Evolutionary conservation across 2,888 invertebrate genomes (phyloP).

Genomic region (Rotaria magnacalcarata): DNA sequence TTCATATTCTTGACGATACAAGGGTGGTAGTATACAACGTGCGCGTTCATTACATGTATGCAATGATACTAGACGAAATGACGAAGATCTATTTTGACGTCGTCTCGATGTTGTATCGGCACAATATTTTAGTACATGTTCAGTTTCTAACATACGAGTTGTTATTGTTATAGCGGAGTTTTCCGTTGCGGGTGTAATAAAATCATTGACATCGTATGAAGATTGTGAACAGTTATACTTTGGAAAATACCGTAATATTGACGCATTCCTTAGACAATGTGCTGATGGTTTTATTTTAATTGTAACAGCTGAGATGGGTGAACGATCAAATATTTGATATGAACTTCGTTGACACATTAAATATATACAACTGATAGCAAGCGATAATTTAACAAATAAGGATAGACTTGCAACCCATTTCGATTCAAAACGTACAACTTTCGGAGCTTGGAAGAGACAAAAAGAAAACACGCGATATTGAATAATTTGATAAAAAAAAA

Average conservation of each 20-base stretch:
- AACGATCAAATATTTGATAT: constrained; percentile 35
- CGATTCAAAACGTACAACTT: constrained; percentile 21
- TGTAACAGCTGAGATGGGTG: constrained; percentile 9
- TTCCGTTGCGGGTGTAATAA: not conserved
- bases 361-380: not conserved
- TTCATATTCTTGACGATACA: not conserved
- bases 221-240: not conserved
- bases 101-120: not conserved
- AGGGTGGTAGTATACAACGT: not conserved
- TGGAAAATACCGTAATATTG: not conserved
- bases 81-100: not conserved
- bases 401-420: not conserved
- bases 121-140: not conserved
- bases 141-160: not conserved
- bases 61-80: not conserved
- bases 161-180: not conserved
- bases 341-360: constrained; percentile 28
- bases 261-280: not conserved
- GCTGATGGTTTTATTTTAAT: not conserved
- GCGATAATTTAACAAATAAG: not conserved
- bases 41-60: not conserved
- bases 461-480: not conserved
- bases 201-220: not conserved
- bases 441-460: not conserved
- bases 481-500: too few relatives aligned